Conservation (phyloP, 2,888 invertebrate species). For the Rhyacophila evoluta region DNA sequence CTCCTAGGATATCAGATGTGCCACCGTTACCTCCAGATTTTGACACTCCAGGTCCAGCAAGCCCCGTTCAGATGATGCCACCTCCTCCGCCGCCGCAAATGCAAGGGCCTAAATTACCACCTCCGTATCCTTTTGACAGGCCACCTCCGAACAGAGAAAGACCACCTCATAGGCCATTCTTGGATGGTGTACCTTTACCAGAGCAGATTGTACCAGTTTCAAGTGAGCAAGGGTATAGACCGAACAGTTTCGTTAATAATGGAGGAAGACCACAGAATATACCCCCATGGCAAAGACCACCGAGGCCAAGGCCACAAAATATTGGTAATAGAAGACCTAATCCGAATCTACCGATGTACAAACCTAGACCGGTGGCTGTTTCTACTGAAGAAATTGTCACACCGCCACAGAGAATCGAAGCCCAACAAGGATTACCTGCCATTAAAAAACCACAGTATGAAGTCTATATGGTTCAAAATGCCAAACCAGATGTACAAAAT, state of each 20-base stretch:
- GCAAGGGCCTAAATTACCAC: conserved; percentile 69
- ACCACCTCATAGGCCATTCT: conserved; percentile 71
- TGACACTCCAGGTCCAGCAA: conserved; percentile 60
- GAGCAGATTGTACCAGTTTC: conserved; percentile 78
- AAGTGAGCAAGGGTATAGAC: conserved; percentile 67
- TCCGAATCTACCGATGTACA: conserved; percentile 73
- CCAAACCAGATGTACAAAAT: neutral
- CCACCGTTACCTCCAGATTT: conserved; percentile 79
- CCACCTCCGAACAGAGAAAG: conserved; percentile 66
- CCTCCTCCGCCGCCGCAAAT: conserved; percentile 62
- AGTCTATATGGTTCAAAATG: conserved; percentile 29
- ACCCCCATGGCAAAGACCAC: conserved; percentile 75
- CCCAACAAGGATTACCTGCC: neutral
- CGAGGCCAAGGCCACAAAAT: conserved; percentile 68
- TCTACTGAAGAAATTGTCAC: conserved; percentile 27
- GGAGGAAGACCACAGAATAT: conserved; percentile 66
- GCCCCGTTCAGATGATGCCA: conserved; percentile 64
- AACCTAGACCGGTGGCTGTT: conserved; percentile 69
- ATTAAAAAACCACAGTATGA: conserved; percentile 33
- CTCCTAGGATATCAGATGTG: conserved; percentile 85
- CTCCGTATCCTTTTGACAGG: conserved; percentile 83
- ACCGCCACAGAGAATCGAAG: conserved; percentile 34
- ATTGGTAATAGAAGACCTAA: conserved; percentile 67
- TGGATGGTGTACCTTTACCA: conserved; percentile 79
- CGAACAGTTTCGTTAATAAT: conserved; percentile 62